phyloP scores from a whole-genome alignment of 2,113 vertebrate genomes.

The Ctenodactylus gundi region DNA sequence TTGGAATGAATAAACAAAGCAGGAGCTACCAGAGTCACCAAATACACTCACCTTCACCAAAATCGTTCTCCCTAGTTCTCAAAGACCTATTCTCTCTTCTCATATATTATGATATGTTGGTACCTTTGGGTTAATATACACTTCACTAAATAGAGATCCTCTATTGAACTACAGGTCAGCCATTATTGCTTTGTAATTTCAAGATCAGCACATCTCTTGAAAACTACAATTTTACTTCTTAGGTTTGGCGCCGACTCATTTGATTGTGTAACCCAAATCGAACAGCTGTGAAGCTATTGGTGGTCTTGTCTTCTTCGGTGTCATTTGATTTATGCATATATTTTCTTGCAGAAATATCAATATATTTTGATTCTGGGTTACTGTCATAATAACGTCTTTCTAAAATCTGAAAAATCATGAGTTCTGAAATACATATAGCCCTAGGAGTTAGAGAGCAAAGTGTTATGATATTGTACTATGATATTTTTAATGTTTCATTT shows the following conservation, averaged over 20 bases:
- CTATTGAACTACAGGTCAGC: not conserved
- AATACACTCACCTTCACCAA: not conserved
- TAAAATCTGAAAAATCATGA: not conserved
- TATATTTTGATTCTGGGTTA: not conserved
- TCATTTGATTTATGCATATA: not conserved
- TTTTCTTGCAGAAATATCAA: slow-evolving; percentile 26
- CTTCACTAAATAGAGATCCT: not conserved
- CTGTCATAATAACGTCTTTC: not conserved
- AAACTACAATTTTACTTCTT: not conserved
- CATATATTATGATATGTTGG: not conserved
- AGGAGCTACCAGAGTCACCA: no score
- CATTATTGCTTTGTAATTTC: not conserved
- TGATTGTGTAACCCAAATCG: not conserved
- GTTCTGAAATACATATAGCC: not conserved
- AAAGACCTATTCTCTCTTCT: not conserved
- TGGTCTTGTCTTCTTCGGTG: not conserved
- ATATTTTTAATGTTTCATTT: slow-evolving; percentile 1
- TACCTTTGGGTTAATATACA: not conserved
- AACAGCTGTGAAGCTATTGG: not conserved
- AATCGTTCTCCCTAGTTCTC: not conserved
- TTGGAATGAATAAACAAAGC: not conserved
- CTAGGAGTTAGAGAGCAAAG: not conserved
- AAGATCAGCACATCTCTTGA: not conserved
- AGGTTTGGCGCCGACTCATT: not conserved
- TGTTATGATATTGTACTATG: not conserved